phyloP scores from a whole-genome alignment of 2,888 invertebrate genomes.

The Desoria tigrina region DNA sequence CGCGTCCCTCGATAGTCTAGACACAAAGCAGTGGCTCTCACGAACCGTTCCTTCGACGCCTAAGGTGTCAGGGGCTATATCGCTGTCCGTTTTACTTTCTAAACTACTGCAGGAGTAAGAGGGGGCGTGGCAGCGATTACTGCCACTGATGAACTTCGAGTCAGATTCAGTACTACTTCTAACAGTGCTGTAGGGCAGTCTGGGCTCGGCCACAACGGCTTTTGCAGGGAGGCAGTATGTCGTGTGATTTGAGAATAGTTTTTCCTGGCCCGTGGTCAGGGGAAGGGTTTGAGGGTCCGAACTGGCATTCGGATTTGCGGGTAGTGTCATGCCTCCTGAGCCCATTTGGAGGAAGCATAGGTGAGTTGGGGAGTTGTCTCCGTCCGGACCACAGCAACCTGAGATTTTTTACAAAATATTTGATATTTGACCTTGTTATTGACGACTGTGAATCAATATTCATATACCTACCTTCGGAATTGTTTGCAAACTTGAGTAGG shows the following conservation, averaged over 20 bases:
- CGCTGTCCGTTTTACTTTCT: not conserved
- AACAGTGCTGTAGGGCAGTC: not conserved
- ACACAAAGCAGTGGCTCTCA: constrained; percentile 42
- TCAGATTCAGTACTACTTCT: not conserved
- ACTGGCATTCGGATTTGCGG: not conserved
- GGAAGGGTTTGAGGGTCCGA: not conserved
- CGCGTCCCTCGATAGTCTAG: constrained; percentile 43
- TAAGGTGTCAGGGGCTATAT: not conserved
- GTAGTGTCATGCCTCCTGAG: not conserved
- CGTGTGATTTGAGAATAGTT: constrained; percentile 27
- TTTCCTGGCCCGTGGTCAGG: constrained; percentile 7
- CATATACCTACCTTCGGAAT: constrained; percentile 46
- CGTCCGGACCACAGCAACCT: constrained; percentile 52
- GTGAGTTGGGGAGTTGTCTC: constrained; percentile 51
- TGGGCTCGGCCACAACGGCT: constrained; percentile 40
- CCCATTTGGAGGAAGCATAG: constrained; percentile 49
- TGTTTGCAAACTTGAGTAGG: constrained; percentile 47
- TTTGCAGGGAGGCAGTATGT: constrained; percentile 51
- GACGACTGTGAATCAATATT: not conserved
- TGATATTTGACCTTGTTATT: not conserved
- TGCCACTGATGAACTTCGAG: not conserved
- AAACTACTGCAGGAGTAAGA: constrained; percentile 29
- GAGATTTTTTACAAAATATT: constrained; percentile 4
- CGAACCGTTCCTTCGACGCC: not conserved
- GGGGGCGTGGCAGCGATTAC: constrained; percentile 28